Evolutionary conservation across 2,797 vertebrate species (phyloP).

Genomic region (Triplophysa yarkandensis): DNA sequence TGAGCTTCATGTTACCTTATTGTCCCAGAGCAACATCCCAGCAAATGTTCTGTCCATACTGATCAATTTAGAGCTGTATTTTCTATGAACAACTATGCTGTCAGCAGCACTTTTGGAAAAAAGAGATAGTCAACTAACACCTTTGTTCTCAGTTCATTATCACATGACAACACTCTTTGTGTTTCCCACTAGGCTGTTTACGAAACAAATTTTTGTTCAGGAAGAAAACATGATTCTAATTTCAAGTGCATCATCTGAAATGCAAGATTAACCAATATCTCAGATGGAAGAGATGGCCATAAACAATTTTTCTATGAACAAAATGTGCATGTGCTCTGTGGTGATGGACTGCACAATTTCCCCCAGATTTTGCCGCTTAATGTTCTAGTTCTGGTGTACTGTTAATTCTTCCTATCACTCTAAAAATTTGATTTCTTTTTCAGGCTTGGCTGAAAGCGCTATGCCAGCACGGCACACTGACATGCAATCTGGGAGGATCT

Average conservation of each 20-base stretch:
- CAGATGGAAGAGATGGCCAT: not conserved
- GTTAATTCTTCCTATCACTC: constrained; percentile 14
- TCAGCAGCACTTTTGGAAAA: constrained; percentile 26
- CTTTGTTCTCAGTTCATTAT: not conserved
- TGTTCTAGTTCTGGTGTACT: not conserved
- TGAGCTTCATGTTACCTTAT: constrained; percentile 38
- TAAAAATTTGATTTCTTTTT: constrained; percentile 29
- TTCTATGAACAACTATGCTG: constrained; percentile 18
- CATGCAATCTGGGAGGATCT: constrained; percentile 34
- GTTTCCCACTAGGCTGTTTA: not conserved
- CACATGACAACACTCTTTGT: not conserved
- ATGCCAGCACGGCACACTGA: constrained; percentile 44
- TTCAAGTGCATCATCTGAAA: too few species aligned
- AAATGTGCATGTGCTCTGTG: not conserved
- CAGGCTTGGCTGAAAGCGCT: constrained; percentile 43
- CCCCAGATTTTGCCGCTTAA: not conserved
- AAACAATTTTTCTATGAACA: not conserved
- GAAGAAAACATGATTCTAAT: not conserved
- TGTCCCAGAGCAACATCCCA: constrained; percentile 23
- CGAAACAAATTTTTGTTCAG: not conserved
- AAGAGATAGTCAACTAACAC: constrained; percentile 1
- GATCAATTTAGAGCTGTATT: constrained; percentile 26
- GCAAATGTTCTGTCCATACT: constrained; percentile 25
- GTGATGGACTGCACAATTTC: not conserved
- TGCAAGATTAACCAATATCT: not conserved